These are phyloP conservation scores for Elachura formosa DNA, from an alignment of 2,113 vertebrate genomes.

Conservation along the genomic window DNA sequence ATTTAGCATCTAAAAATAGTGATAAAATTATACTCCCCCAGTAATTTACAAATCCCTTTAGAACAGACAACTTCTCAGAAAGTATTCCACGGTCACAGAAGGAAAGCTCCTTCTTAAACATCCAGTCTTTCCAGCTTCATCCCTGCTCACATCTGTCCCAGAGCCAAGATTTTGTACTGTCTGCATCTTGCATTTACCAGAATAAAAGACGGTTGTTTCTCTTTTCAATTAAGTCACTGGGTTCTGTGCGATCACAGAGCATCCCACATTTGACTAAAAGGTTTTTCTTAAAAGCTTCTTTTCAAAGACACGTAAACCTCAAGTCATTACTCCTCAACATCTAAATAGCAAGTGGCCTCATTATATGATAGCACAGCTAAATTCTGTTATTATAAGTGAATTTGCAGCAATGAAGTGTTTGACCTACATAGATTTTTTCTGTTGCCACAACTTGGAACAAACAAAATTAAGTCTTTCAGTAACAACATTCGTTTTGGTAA, in stretches of 20 bases:
- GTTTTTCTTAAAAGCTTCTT: not conserved
- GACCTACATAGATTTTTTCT: constrained; percentile 24
- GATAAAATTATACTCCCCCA: not conserved
- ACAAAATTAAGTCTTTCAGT: not conserved
- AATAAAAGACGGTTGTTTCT: not conserved
- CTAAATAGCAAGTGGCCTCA: not conserved
- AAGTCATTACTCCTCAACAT: not conserved
- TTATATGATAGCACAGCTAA: not conserved
- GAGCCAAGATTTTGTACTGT: not conserved
- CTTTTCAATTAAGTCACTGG: not conserved
- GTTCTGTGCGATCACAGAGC: not conserved
- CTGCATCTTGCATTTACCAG: not conserved
- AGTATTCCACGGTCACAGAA: not conserved
- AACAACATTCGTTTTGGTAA: not conserved
- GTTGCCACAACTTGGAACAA: not conserved
- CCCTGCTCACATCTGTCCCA: not conserved
- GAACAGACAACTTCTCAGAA: not conserved
- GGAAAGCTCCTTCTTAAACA: not conserved
- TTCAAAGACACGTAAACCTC: not conserved
- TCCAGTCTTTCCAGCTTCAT: not conserved
- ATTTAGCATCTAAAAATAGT: constrained; percentile 5
- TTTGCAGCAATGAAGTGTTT: not conserved
- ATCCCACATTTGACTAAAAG: not conserved
- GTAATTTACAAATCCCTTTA: not conserved
- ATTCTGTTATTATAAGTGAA: not conserved